phyloP scores from a whole-genome alignment of 2,888 invertebrate genomes.

The Apoderus coryli region DNA sequence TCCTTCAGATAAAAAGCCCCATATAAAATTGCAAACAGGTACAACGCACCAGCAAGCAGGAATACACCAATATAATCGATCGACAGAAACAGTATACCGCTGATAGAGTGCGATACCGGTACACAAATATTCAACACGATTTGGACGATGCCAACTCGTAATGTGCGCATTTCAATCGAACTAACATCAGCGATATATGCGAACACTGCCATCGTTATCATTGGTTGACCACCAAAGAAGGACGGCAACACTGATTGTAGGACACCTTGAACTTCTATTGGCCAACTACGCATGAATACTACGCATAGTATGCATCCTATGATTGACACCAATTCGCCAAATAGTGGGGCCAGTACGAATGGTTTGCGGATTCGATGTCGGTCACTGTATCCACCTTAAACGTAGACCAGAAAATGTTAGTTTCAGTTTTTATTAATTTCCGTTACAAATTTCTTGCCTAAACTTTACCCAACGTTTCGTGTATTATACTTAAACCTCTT shows the following conservation, averaged over 20 bases:
- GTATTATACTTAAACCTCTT: too few relatives aligned
- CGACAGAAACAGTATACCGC: slow-evolving; percentile 23
- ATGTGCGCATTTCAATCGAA: slow-evolving; percentile 41
- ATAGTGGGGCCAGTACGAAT: slow-evolving; percentile 28
- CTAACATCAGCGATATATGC: slow-evolving; percentile 34
- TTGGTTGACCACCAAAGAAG: slow-evolving; percentile 41
- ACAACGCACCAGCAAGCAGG: slow-evolving; percentile 22
- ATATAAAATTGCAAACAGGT: slow-evolving; percentile 24
- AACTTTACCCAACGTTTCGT: too few relatives aligned
- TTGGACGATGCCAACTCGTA: slow-evolving; percentile 43
- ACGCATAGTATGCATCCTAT: slow-evolving; percentile 38
- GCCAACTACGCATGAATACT: slow-evolving; percentile 41
- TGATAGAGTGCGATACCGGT: slow-evolving; percentile 24
- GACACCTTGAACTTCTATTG: slow-evolving; percentile 35
- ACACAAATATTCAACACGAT: slow-evolving; percentile 25
- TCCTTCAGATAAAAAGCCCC: slow-evolving; percentile 28
- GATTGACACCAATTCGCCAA: slow-evolving; percentile 33
- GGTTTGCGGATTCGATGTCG: slow-evolving; percentile 30
- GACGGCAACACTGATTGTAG: slow-evolving; percentile 41
- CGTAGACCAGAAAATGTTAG: too few relatives aligned
- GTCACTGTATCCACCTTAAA: slow-evolving; percentile 31
- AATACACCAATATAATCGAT: slow-evolving; percentile 27
- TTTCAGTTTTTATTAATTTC: too few relatives aligned
- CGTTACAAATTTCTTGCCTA: too few relatives aligned
- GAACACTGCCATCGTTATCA: slow-evolving; percentile 30